Evolutionary conservation across 2,797 vertebrate genomes (phyloP).

Genomic region (Lycodopsis pacificus): DNA sequence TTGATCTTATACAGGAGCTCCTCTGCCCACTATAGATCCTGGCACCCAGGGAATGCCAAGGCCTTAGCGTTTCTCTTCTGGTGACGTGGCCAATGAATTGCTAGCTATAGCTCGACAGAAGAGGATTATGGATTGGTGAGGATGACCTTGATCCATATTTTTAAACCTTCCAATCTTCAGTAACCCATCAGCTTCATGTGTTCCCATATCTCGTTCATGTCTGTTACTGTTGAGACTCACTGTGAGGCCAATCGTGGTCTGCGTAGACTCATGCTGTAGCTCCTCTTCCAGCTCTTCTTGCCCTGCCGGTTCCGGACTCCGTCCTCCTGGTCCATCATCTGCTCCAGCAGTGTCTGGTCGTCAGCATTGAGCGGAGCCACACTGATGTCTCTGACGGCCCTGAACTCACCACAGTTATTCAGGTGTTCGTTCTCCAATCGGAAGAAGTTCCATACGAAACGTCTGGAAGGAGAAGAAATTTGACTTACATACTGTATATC

Average conservation of each 20-base stretch:
- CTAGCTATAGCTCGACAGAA: neutral
- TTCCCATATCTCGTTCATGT: too few species aligned
- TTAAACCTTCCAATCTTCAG: neutral
- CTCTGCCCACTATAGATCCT: too few species aligned
- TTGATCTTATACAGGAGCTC: too few species aligned
- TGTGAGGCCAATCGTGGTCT: slow-evolving; percentile 92
- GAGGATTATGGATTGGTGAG: neutral
- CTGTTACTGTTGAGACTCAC: slow-evolving; percentile 77
- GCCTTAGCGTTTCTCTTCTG: neutral
- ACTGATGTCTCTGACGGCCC: slow-evolving; percentile 96
- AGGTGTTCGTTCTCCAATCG: slow-evolving; percentile 98
- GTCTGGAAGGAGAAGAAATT: slow-evolving; percentile 74
- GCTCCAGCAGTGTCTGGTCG: slow-evolving; percentile 95
- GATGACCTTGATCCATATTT: neutral
- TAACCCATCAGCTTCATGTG: too few species aligned
- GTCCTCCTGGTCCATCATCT: slow-evolving; percentile 99
- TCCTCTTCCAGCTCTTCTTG: slow-evolving; percentile 95
- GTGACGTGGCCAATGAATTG: neutral
- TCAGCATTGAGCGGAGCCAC: slow-evolving; percentile 96
- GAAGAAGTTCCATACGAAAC: slow-evolving; percentile 99
- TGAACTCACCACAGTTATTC: slow-evolving; percentile 98
- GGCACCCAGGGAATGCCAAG: too few species aligned
- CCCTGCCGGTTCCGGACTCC: slow-evolving; percentile 96
- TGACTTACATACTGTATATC: neutral
- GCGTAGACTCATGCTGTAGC: slow-evolving; percentile 94